Evolutionary conservation across 2,797 vertebrate species (phyloP).

Genomic region (Gymnoscopelus microlampas): DNA sequence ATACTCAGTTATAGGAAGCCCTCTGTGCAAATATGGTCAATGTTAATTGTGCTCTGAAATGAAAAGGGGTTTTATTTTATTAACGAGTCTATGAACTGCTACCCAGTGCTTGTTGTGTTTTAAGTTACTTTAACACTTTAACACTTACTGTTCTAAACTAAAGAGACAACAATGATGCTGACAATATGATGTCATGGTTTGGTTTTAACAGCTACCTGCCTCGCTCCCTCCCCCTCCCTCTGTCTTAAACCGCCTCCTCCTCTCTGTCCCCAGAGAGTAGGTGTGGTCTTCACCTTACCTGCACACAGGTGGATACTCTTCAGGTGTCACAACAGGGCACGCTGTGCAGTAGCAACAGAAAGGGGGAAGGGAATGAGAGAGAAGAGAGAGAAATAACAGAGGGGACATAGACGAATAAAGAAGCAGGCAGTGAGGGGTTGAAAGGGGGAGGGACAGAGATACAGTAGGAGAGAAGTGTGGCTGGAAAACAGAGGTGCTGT

Average conservation of each 20-base stretch:
- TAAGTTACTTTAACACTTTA: neutral
- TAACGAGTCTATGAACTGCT: conserved; percentile 4
- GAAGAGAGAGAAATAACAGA: conserved; percentile 2
- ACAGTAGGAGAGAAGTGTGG: conserved; percentile 25
- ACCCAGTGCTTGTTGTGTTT: neutral
- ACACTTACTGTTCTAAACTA: conserved; percentile 18
- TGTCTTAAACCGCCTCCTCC: conserved; percentile 46
- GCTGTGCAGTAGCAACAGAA: conserved; percentile 7
- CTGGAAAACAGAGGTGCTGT: conserved; percentile 51
- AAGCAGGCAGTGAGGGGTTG: neutral
- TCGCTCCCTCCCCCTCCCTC: conserved; percentile 38
- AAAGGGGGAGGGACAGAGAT: conserved; percentile 33
- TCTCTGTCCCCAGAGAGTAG: conserved; percentile 50
- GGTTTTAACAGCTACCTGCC: conserved; percentile 36
- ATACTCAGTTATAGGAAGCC: too few species aligned
- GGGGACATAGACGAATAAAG: neutral
- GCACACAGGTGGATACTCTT: conserved; percentile 39
- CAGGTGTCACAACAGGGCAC: conserved; percentile 48
- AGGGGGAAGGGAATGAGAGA: conserved; percentile 15
- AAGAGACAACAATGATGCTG: conserved; percentile 36
- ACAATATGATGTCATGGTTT: conserved; percentile 57
- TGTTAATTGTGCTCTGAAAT: too few species aligned
- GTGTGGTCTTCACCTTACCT: conserved; percentile 56
- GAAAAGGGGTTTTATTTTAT: neutral
- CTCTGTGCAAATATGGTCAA: too few species aligned